Evolutionary conservation across 2,113 vertebrate genomes (phyloP).

Genomic region (Erpornis zantholeuca): DNA sequence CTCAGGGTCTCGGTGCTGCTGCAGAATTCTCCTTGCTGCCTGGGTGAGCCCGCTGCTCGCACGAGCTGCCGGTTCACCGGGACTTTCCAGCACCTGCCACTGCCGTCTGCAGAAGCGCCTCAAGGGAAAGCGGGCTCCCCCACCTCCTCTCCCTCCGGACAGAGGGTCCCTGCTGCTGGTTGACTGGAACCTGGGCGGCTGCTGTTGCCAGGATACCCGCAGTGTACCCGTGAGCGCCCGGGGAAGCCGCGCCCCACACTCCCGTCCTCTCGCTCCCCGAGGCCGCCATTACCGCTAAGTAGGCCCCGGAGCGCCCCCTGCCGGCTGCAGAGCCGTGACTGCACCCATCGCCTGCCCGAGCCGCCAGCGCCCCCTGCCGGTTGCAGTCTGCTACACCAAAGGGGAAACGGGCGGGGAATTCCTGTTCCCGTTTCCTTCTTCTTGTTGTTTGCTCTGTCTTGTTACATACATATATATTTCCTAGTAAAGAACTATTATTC

Average conservation of each 20-base stretch:
- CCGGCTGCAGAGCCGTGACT: no score
- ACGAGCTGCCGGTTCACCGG: background rate
- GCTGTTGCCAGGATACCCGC: background rate
- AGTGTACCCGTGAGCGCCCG: background rate
- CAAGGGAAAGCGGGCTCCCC: background rate
- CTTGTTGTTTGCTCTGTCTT: no score
- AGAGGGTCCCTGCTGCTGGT: background rate
- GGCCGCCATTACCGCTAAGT: no score
- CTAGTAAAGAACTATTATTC: no score
- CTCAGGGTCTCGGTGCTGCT: background rate
- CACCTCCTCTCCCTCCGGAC: background rate
- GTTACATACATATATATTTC: no score
- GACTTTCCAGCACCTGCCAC: background rate
- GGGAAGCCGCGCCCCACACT: no score
- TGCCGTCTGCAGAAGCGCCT: background rate
- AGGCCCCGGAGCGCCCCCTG: no score
- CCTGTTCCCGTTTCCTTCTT: no score
- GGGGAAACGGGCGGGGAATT: no score
- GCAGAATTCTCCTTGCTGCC: background rate
- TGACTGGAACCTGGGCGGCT: fast-evolving
- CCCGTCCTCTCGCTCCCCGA: background rate
- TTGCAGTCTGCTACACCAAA: no score
- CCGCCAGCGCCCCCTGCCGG: no score
- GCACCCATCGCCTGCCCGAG: no score
- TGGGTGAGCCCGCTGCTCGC: fast-evolving